Evolutionary conservation across 2,797 vertebrate species (phyloP), one percentile per base, ranked within the genome.

Genomic region (Poecilia gillii): DNA sequence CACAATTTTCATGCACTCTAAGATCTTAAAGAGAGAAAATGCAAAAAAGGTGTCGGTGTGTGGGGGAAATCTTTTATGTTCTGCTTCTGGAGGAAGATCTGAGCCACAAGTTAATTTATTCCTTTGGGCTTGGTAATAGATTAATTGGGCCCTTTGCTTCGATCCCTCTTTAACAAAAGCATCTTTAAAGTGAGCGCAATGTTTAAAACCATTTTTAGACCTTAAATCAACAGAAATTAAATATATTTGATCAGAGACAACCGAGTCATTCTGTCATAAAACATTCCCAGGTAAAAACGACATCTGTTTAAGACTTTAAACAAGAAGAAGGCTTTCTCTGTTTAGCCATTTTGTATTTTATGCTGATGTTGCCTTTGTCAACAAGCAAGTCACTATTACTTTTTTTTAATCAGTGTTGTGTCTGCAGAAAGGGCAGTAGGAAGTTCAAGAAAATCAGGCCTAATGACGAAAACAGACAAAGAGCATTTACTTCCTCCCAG

Each of bases 121-220:
- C 86, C 90, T 80, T 77, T 82, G 91, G 90, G 90, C 83, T 85
- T 84, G 84, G 84, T 73, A 88, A 79, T 86, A 78, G 77, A 84
- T 87, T 90, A 93, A 95, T 90, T 92, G 85, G 86, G 94, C 91
- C 92, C 92, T 90, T 75, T 85, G 93, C 88, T 90, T 41, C 4
- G 81, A 83, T 84, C 74, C 77, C 72, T 79, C 75, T 55, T 79
- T 73, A 80, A 79, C 84, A 84, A 84, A 90, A 84, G 84, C 74
- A 81, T 84, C 81, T 77, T 77, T 79, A 82, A 82, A 76, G 46
- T 20, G 78, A 88, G 76, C 83, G 72, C 85, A 81, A 86, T 83
- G 83, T 92, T 91, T 86, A 80, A 89, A 91, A 91, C 80, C 76
- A 77, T 90, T 76, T 84, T 87, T 88, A 91, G 87, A 92, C 78